Percentiles rank a stretch among this genome's conserved stretches.
phyloP scores from a whole-genome alignment of 2,888 invertebrate genomes.

The Siphonodentalium dalli region DNA sequence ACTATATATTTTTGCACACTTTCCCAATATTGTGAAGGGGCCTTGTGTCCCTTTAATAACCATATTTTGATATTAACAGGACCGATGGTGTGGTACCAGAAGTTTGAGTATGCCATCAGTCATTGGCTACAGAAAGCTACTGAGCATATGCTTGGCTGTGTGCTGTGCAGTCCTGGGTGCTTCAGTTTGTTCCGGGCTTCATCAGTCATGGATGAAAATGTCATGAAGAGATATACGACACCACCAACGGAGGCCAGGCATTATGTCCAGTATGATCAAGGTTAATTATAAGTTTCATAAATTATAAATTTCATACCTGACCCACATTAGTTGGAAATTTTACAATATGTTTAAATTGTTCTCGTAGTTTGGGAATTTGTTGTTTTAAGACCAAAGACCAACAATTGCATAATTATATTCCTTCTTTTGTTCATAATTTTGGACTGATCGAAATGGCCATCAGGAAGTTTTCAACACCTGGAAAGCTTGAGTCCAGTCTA shows the following conservation, averaged over 20 bases:
- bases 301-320: neutral
- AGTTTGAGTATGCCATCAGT: slow-evolving; percentile 98
- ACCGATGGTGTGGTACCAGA: slow-evolving; percentile 98
- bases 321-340: neutral
- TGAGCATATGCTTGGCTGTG: slow-evolving; percentile 99
- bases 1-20: no score
- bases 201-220: slow-evolving; percentile 98
- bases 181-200: slow-evolving; percentile 97
- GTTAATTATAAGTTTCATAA: slow-evolving; percentile 68
- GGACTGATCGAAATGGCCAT: no score
- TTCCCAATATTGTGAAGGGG: no score
- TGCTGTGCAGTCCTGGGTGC: slow-evolving; percentile 97
- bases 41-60: no score
- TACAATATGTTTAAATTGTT: neutral
- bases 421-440: no score
- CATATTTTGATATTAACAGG: no score
- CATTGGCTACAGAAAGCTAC: slow-evolving; percentile 99
- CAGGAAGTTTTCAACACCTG: neutral
- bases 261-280: slow-evolving; percentile 99
- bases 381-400: neutral
- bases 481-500: no score
- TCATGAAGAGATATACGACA: slow-evolving; percentile 94
- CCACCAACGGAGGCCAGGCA: slow-evolving; percentile 93
- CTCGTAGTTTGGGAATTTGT: neutral
- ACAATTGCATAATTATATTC: neutral